Evolutionary conservation across 2,797 vertebrate genomes (phyloP).

Genomic region (Orestias chungarensis): DNA sequence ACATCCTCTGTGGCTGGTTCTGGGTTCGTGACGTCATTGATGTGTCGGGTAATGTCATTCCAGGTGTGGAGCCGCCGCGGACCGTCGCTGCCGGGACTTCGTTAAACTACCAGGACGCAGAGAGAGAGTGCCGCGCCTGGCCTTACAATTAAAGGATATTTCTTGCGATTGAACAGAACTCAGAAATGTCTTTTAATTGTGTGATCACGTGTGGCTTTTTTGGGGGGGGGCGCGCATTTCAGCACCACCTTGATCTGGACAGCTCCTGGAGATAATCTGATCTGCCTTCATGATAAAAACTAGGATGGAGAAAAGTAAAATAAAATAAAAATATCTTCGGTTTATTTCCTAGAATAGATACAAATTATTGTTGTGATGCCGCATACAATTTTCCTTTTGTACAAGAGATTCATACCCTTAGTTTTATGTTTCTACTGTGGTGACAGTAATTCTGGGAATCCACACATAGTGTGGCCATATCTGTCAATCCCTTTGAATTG

Average conservation of each 20-base stretch:
- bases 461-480: neutral
- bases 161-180: slow-evolving; percentile 71
- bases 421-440: neutral
- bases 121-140: slow-evolving; percentile 72
- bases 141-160: slow-evolving; percentile 89
- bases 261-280: slow-evolving; percentile 27
- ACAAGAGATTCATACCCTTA: neutral
- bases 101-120: no score
- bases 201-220: slow-evolving; percentile 78
- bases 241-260: slow-evolving; percentile 58
- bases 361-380: neutral
- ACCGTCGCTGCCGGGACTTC: neutral
- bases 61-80: slow-evolving; percentile 27
- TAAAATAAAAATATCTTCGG: neutral
- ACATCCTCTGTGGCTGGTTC: neutral
- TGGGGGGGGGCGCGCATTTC: no score
- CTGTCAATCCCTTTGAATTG: neutral
- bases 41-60: slow-evolving; percentile 36
- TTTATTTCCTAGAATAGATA: neutral
- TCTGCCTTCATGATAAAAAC: neutral
- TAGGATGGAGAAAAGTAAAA: neutral
- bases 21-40: slow-evolving; percentile 30
- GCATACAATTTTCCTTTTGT: neutral
- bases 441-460: neutral
- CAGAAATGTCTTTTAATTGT: slow-evolving; percentile 86